These are phyloP conservation scores for Drosophila phalerata DNA, from an alignment of 2,888 invertebrate genomes.

Conservation along the genomic window DNA sequence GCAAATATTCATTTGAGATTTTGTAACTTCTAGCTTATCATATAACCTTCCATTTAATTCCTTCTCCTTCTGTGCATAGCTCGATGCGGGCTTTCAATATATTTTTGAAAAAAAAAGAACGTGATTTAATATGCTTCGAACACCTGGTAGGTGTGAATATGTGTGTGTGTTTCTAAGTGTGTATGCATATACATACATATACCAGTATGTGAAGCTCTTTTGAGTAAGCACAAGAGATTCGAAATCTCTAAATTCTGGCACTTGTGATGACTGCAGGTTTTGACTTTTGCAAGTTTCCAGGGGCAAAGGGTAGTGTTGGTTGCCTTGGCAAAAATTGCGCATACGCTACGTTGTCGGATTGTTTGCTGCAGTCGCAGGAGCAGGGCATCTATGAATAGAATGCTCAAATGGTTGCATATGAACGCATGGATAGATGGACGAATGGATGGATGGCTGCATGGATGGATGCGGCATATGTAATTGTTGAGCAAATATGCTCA, in stretches of 20 bases:
- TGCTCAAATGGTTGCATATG: conserved; percentile 6
- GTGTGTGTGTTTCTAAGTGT: conserved; percentile 9
- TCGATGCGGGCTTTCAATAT: background rate
- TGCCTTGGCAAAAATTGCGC: conserved; percentile 59
- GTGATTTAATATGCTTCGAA: conserved; percentile 10
- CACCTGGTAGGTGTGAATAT: conserved; percentile 5
- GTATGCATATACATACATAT: too few species aligned
- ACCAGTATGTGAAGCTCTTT: conserved; percentile 1
- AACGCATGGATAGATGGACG: background rate
- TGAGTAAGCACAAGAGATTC: conserved; percentile 10
- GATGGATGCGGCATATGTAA: conserved; percentile 22
- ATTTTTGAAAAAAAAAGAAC: conserved; percentile 5
- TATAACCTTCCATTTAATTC: background rate
- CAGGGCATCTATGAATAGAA: conserved; percentile 34
- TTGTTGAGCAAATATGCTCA: conserved; percentile 44
- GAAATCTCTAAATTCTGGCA: conserved; percentile 37
- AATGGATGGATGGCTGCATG: conserved; percentile 9
- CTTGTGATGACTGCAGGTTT: conserved; percentile 31
- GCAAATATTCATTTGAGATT: too few species aligned
- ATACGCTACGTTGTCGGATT: conserved; percentile 56
- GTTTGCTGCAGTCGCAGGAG: conserved; percentile 30
- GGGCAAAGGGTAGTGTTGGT: background rate
- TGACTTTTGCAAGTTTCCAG: background rate
- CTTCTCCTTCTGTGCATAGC: background rate
- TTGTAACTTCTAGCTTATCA: conserved; percentile 8